Percentiles rank a stretch among this genome's conserved stretches.
These are phyloP conservation scores for Notodonta dromedarius DNA, from an alignment of 2,888 invertebrate species.

Conservation along the genomic window DNA sequence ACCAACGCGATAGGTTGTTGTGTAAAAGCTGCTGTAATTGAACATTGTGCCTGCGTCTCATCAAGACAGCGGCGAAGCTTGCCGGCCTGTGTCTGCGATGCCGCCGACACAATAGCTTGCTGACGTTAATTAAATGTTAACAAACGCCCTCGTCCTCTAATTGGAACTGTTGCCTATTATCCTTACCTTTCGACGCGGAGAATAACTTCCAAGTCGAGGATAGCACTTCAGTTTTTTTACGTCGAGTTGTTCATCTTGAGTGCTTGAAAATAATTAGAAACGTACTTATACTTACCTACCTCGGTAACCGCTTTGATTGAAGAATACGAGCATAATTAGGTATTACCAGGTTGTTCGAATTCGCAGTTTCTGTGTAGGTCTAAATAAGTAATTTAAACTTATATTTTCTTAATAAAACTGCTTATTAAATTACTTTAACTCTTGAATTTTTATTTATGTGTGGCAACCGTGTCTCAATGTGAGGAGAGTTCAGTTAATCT, in stretches of 20 bases:
- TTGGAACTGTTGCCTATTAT: constrained; percentile 84
- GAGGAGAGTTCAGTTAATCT: too few relatives aligned
- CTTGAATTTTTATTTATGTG: too few relatives aligned
- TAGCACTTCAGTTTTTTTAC: constrained; percentile 71
- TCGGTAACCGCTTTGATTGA: too few relatives aligned
- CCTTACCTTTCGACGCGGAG: constrained; percentile 78
- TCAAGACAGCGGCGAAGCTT: constrained; percentile 53
- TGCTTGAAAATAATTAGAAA: too few relatives aligned
- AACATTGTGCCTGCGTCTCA: constrained; percentile 65
- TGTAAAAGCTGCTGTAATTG: constrained; percentile 60
- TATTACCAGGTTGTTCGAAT: too few relatives aligned
- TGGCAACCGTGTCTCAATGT: too few relatives aligned
- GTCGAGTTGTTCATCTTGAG: constrained; percentile 60
- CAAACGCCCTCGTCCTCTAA: constrained; percentile 84
- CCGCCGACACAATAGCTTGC: constrained; percentile 77
- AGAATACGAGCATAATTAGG: too few relatives aligned
- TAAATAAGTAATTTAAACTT: too few relatives aligned
- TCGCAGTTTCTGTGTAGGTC: too few relatives aligned
- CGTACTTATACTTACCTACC: too few relatives aligned
- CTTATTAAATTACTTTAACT: too few relatives aligned
- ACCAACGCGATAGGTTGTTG: constrained; percentile 20
- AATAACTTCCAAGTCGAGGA: constrained; percentile 73
- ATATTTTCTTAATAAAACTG: too few relatives aligned
- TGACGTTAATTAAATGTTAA: constrained; percentile 84
- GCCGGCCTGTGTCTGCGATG: constrained; percentile 62